A percentile compares a stretch with the other conserved stretches of the same genome.
Conservation (phyloP, 2,113 vertebrate species). For the Hassar affinis region DNA sequence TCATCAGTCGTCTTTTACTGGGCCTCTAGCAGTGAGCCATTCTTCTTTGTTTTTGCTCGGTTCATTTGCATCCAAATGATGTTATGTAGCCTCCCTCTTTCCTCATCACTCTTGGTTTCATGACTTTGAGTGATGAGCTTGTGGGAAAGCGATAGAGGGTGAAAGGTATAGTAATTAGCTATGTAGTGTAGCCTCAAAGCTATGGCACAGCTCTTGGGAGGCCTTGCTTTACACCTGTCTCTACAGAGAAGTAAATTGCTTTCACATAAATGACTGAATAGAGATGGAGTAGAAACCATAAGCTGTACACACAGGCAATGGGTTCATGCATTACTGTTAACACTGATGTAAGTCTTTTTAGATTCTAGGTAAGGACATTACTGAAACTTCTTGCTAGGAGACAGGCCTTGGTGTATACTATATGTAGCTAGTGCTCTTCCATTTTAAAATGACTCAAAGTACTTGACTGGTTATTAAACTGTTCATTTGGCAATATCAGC, state of each 20-base stretch:
- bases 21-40: slow-evolving; percentile 24
- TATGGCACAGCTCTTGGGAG: neutral
- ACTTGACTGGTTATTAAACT: neutral
- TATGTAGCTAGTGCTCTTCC: neutral
- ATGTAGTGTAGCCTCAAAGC: slow-evolving; percentile 16
- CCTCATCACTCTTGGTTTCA: slow-evolving; percentile 34
- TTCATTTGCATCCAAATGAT: slow-evolving; percentile 52
- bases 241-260: slow-evolving; percentile 20
- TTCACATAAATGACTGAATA: neutral
- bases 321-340: neutral
- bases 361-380: neutral
- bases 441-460: neutral
- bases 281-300: slow-evolving; percentile 6
- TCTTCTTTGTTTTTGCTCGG: slow-evolving; percentile 35
- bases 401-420: neutral
- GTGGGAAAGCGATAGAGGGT: slow-evolving; percentile 33
- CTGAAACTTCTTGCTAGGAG: neutral
- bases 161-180: slow-evolving; percentile 48
- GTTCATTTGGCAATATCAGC: neutral
- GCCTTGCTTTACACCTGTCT: slow-evolving; percentile 28
- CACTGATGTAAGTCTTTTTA: neutral
- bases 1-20: neutral
- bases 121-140: slow-evolving; percentile 41
- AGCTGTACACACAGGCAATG: neutral
- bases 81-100: slow-evolving; percentile 26